A percentile compares a stretch with the other conserved stretches of the same genome.
phyloP scores from a whole-genome alignment of 1,140 invertebrate species.

The Calephelis virginiensis region DNA sequence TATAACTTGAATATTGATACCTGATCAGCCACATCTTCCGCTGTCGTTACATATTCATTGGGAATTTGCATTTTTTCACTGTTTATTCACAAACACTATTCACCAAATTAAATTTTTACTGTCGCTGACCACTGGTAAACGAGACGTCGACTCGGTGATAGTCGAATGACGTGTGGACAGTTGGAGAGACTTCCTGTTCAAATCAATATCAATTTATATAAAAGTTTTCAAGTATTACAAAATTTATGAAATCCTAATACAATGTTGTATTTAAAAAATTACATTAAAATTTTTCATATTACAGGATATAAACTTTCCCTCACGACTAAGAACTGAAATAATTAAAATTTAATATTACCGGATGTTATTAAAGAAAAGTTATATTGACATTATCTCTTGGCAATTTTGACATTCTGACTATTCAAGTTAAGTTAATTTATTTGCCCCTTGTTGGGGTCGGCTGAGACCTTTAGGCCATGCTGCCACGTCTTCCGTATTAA shows the following conservation, averaged over 20 bases:
- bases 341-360: background rate
- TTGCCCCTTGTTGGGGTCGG: too few species aligned
- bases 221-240: background rate
- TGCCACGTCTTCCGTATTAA: too few species aligned
- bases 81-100: constrained; percentile 55
- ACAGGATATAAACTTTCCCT: background rate
- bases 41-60: constrained; percentile 92
- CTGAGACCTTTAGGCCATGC: too few species aligned
- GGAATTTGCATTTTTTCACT: constrained; percentile 86
- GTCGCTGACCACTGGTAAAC: constrained; percentile 36
- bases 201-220: constrained; percentile 25
- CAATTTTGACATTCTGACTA: constrained; percentile 1
- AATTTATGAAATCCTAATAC: background rate
- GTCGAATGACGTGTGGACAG: constrained; percentile 73
- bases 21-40: constrained; percentile 97
- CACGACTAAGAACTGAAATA: background rate
- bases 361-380: constrained; percentile 18
- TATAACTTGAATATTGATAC: constrained; percentile 75
- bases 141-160: constrained; percentile 30
- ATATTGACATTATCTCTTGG: background rate
- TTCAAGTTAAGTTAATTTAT: too few species aligned
- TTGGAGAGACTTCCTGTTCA: constrained; percentile 67
- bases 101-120: constrained; percentile 64
- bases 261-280: background rate
- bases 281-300: background rate